Percentiles rank a stretch among this genome's conserved stretches.
Evolutionary conservation across 1,140 invertebrate genomes (phyloP).

Genomic region (Lasaia peninsularis): DNA sequence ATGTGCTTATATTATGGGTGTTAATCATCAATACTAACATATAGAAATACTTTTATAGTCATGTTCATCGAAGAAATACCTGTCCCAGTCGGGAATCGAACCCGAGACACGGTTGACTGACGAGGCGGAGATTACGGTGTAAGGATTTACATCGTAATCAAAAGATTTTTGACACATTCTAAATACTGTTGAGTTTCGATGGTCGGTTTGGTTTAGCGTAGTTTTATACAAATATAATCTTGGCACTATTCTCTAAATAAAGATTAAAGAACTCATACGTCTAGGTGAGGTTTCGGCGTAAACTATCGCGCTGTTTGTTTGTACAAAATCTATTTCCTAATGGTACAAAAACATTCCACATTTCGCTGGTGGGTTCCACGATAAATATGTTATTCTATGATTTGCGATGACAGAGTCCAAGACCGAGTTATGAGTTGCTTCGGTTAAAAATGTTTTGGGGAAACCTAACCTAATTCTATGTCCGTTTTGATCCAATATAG

Average conservation of each 20-base stretch:
- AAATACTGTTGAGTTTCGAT: not conserved
- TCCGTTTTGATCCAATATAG: no score
- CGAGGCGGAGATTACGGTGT: no score
- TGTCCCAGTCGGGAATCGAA: no score
- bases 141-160: no score
- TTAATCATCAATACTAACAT: no score
- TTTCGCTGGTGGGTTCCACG: not conserved
- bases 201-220: not conserved
- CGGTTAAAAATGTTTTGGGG: no score
- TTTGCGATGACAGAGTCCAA: not conserved
- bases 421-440: not conserved
- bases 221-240: not conserved
- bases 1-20: no score
- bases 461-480: no score
- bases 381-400: not conserved
- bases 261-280: constrained; percentile 2
- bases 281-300: not conserved
- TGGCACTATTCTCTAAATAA: constrained; percentile 3
- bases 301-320: constrained; percentile 16
- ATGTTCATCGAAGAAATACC: no score
- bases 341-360: constrained; percentile 28
- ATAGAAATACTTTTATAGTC: no score
- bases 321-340: constrained; percentile 20
- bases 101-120: no score
- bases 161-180: not conserved